A percentile compares a stretch with the other conserved stretches of the same genome.
These are phyloP conservation scores for Poeciliopsis gracilis DNA, from an alignment of 2,797 vertebrate species.

Conservation along the genomic window DNA sequence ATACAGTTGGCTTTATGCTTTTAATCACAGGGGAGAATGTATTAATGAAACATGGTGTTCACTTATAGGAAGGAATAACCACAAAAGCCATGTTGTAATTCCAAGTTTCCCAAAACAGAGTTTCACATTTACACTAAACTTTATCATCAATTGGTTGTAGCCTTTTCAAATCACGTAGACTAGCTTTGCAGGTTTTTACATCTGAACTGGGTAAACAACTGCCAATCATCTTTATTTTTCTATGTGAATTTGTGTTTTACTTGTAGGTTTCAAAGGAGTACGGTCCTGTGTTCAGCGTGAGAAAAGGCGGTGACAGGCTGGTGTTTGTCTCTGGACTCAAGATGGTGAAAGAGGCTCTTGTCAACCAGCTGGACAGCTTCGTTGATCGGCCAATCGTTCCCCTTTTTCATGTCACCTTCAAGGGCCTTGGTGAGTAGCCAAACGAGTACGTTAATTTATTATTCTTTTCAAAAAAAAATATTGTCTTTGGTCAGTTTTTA, in stretches of 20 bases:
- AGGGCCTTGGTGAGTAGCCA: conserved; percentile 73
- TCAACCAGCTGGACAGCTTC: conserved; percentile 76
- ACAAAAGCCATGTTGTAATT: neutral
- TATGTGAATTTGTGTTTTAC: neutral
- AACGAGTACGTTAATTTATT: neutral
- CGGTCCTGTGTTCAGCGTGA: conserved; percentile 79
- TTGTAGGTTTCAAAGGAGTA: conserved; percentile 73
- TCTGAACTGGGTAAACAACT: neutral
- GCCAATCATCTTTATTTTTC: neutral
- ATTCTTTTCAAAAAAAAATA: neutral
- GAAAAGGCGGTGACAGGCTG: conserved; percentile 65
- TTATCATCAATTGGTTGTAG: neutral
- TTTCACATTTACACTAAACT: neutral
- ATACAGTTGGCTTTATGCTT: neutral
- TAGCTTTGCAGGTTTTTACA: neutral
- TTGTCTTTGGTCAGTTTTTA: neutral
- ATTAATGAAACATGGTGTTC: neutral
- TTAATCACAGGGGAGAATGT: neutral
- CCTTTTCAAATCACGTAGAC: neutral
- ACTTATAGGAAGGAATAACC: neutral
- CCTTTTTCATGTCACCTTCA: conserved; percentile 46
- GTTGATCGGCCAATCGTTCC: conserved; percentile 72
- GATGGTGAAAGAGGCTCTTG: conserved; percentile 79
- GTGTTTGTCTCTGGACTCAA: conserved; percentile 76
- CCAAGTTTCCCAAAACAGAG: neutral